Evolutionary conservation across 35 echinoderm and acorn worm species (phyloP).

Genomic region (Heliocidaris erythrogramma): DNA sequence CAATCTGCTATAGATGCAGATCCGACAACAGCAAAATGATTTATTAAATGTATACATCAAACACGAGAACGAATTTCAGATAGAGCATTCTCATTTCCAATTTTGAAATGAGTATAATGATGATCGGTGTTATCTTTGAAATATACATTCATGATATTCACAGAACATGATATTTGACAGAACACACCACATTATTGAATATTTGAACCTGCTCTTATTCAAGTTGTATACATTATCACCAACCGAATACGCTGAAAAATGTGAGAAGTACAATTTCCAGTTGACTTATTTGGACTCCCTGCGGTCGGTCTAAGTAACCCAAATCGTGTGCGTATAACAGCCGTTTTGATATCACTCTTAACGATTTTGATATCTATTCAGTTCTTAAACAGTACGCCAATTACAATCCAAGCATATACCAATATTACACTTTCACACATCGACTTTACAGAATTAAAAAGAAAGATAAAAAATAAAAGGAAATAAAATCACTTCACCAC

Average conservation of each 20-base stretch:
- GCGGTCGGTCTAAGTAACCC: background rate
- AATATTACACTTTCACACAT: background rate
- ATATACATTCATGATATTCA: background rate
- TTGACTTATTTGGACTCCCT: background rate
- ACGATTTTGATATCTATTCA: background rate
- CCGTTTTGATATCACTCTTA: background rate
- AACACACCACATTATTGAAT: background rate
- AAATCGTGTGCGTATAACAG: background rate
- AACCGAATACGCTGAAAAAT: background rate
- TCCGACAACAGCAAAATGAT: background rate
- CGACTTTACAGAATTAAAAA: background rate
- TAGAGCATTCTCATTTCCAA: background rate
- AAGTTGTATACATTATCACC: background rate
- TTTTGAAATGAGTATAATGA: background rate
- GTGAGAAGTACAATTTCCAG: too few relatives aligned
- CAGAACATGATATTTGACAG: background rate
- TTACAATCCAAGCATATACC: background rate
- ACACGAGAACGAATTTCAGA: background rate
- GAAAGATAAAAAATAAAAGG: background rate
- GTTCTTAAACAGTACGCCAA: background rate
- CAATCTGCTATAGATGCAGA: background rate
- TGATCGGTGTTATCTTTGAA: background rate
- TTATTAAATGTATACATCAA: background rate
- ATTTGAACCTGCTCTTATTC: background rate
- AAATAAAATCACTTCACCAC: background rate